These are phyloP conservation scores for Ennomos fuscantarius DNA, from an alignment of 2,888 invertebrate genomes.

Conservation along the genomic window DNA sequence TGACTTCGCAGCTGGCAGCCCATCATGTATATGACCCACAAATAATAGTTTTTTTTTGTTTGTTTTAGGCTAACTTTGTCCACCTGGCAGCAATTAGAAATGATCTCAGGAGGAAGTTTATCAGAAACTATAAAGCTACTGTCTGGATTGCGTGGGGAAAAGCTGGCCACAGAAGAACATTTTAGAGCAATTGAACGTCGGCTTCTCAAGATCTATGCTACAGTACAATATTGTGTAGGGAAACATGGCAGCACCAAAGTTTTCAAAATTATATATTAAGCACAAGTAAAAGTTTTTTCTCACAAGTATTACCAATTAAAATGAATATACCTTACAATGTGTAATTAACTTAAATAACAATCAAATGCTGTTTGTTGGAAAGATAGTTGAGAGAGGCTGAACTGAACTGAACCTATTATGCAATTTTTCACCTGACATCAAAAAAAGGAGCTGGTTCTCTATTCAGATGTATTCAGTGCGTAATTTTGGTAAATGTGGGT, in stretches of 20 bases:
- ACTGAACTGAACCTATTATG: no score
- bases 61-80: slow-evolving; percentile 86
- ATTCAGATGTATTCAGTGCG: no score
- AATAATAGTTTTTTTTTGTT: not conserved
- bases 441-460: no score
- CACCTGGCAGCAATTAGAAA: slow-evolving; percentile 89
- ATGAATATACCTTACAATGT: no score
- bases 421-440: no score
- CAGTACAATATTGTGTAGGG: slow-evolving; percentile 90
- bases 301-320: no score
- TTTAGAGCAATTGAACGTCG: slow-evolving; percentile 91
- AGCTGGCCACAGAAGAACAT: slow-evolving; percentile 89
- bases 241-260: slow-evolving; percentile 82
- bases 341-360: no score
- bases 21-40: slow-evolving; percentile 5
- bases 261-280: slow-evolving; percentile 54
- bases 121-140: slow-evolving; percentile 79
- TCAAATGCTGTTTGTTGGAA: no score
- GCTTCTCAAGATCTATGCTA: slow-evolving; percentile 89
- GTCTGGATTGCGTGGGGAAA: slow-evolving; percentile 84
- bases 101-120: slow-evolving; percentile 89
- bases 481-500: no score
- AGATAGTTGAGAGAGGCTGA: no score
- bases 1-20: no score
- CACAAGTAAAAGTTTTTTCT: slow-evolving; percentile 16